Evolutionary conservation across 2,113 vertebrate genomes (phyloP), one percentile per base, ranked within the genome.

Genomic region (Eleginops maclovinus): DNA sequence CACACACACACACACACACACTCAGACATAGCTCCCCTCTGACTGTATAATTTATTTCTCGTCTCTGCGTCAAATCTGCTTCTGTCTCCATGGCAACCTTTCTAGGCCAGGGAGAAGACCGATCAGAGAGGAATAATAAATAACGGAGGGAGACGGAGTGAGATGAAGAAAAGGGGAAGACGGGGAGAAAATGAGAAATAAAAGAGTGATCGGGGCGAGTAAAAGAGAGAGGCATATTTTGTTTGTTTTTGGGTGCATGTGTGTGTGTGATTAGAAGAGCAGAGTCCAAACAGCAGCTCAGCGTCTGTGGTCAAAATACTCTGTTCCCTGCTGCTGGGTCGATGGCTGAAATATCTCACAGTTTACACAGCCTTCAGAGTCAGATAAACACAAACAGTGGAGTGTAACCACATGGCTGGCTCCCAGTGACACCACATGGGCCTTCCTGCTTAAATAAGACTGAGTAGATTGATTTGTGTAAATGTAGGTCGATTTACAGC

Each of bases 41-140:
- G 75, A 89, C 91, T 93, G 88, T 90, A 92, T 91, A 88, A 94
- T 93, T 94, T 78, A 93, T 93, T 90, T 89, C 85, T 79, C 40
- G 41, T 91, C 88, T 87, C 92, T 85, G 84, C 87, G 82, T 92
- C 88, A 91, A 91, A 93, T 93, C 91, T 91, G 90, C 93, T 93
- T 89, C 89, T 89, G 93, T 94, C 92, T 86, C 93, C 91, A 94
- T 94, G 91, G 93, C 90, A 94, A 95, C 94, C 65, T 90, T 93
- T 91, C 92, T 88, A 88, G 93, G 94, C 84, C 92, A 90, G 73
- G 66, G 53, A 91, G 77, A 87, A 72, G 88, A 78, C 79, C 8
- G 60, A 88, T 66, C 62, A 53, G 68, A 79, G 53, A 74, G 50
- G 85, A 79, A 80, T 66, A 79, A 88, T 84, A 79, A 88, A 88